These are phyloP conservation scores for Morphnarchus princeps DNA, from an alignment of 2,113 vertebrate species.

Conservation along the genomic window DNA sequence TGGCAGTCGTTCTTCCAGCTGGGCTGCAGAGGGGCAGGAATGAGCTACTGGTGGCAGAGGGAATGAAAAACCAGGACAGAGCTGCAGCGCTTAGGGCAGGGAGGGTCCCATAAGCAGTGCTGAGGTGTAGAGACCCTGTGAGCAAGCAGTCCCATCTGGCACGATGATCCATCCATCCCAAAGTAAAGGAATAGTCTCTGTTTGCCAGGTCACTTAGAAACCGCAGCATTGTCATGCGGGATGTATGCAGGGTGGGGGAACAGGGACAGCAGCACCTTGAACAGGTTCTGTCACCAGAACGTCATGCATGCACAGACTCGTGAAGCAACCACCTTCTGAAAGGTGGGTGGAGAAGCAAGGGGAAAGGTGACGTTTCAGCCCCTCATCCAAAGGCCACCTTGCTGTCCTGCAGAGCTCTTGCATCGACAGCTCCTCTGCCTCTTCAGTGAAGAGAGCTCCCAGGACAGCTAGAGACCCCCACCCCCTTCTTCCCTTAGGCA, in stretches of 20 bases:
- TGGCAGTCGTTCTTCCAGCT: not conserved
- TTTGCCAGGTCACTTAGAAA: not conserved
- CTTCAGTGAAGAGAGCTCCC: not conserved
- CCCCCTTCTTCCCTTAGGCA: not conserved
- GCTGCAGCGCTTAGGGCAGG: not conserved
- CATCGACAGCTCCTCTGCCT: rapidly evolving
- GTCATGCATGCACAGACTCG: not conserved
- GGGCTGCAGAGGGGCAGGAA: not conserved
- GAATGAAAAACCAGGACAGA: not conserved
- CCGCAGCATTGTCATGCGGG: rapidly evolving
- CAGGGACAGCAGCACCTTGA: not conserved
- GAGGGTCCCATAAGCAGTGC: not conserved
- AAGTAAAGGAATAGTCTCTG: not conserved
- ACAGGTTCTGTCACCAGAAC: not conserved
- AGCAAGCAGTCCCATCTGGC: rapidly evolving
- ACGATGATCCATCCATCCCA: not conserved
- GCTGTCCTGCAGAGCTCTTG: not conserved
- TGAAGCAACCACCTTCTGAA: not conserved
- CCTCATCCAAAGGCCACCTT: not conserved
- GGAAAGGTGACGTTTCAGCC: not conserved
- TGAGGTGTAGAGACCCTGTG: not conserved
- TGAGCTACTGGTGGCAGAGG: rapidly evolving
- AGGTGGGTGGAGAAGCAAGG: not conserved
- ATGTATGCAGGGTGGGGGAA: rapidly evolving
- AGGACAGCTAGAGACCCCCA: not conserved